These are phyloP conservation scores for Oreochromis mossambicus DNA, from an alignment of 2,797 vertebrate species.

Conservation along the genomic window DNA sequence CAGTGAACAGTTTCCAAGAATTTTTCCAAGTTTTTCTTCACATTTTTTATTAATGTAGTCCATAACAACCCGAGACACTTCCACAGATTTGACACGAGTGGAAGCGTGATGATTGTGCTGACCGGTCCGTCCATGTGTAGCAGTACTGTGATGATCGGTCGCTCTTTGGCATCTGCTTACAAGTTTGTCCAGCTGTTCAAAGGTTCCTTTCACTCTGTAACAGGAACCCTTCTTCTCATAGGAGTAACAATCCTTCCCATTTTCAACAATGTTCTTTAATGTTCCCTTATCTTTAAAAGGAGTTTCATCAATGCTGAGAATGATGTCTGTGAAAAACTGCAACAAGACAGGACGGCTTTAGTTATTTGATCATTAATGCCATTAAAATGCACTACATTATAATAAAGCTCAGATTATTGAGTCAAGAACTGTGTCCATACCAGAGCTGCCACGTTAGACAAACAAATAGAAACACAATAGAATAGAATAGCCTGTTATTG, in stretches of 20 bases:
- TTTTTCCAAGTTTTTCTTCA: constrained; percentile 16
- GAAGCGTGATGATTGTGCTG: neutral
- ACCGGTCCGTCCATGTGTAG: neutral
- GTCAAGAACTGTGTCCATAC: neutral
- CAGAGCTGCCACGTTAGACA: neutral
- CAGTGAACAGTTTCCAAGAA: constrained; percentile 18
- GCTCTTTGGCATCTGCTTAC: neutral
- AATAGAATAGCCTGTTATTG: neutral
- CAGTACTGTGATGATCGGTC: neutral
- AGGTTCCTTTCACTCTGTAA: constrained; percentile 36
- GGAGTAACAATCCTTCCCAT: neutral
- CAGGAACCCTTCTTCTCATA: neutral
- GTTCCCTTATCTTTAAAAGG: neutral
- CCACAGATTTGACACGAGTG: neutral
- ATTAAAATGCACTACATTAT: neutral
- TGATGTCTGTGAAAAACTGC: constrained; percentile 44
- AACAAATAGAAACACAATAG: neutral
- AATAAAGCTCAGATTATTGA: neutral
- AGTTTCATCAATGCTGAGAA: constrained; percentile 8
- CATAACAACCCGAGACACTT: constrained; percentile 35
- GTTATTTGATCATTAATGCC: neutral
- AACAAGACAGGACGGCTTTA: constrained; percentile 21
- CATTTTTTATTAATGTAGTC: constrained; percentile 53
- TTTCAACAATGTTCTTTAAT: neutral
- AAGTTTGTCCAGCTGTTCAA: constrained; percentile 12